These are phyloP conservation scores for Cichladusa arquata DNA, from an alignment of 2,113 vertebrate genomes.

Conservation along the genomic window DNA sequence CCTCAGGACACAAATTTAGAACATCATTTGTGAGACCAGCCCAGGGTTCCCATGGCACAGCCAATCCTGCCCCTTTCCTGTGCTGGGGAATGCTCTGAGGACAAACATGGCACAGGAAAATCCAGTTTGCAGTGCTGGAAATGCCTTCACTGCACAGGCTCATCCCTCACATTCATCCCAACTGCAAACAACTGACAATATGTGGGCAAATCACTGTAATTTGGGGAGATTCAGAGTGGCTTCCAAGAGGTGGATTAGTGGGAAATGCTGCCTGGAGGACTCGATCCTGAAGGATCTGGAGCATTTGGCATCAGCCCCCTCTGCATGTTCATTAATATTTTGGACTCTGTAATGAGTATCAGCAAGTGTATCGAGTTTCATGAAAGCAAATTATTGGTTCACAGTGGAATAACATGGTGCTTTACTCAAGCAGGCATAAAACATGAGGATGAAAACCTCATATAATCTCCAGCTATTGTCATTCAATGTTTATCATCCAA, in stretches of 20 bases:
- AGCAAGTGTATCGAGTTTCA: conserved; percentile 17
- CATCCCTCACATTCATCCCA: neutral
- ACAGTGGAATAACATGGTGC: conserved; percentile 2
- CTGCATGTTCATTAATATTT: neutral
- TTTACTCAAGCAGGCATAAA: conserved; percentile 22
- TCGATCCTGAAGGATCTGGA: neutral
- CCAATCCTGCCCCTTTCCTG: neutral
- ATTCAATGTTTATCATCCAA: conserved; percentile 62
- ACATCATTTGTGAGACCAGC: neutral
- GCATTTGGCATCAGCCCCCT: neutral
- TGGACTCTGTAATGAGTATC: neutral
- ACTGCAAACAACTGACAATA: neutral
- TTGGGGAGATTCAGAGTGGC: neutral
- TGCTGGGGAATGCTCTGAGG: neutral
- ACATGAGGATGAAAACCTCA: conserved; percentile 19
- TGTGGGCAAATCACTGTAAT: neutral
- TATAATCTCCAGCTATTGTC: conserved; percentile 57
- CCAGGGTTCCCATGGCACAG: neutral
- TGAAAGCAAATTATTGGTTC: conserved; percentile 33
- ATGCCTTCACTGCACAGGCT: rapidly evolving
- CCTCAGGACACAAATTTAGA: neutral
- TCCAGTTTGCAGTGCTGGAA: neutral
- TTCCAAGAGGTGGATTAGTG: neutral
- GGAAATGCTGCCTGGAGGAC: neutral
- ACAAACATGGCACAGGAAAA: neutral